phyloP scores from a whole-genome alignment of 2,113 vertebrate species.

The Ophiodon elongatus region DNA sequence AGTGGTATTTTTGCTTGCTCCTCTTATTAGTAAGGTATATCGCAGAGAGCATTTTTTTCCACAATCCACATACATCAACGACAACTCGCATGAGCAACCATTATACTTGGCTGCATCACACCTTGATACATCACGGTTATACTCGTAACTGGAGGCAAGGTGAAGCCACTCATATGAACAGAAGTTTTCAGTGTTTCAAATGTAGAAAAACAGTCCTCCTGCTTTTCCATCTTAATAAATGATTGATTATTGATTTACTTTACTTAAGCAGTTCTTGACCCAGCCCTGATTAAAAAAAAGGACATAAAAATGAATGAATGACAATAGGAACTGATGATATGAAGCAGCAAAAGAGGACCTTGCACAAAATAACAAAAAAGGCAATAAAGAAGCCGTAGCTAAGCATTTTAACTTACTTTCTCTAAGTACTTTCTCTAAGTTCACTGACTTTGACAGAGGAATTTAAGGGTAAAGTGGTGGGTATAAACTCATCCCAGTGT shows the following conservation, averaged over 20 bases:
- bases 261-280: background rate
- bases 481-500: no score
- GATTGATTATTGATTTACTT: background rate
- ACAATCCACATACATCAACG: background rate
- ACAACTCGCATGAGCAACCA: background rate
- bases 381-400: background rate
- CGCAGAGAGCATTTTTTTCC: slow-evolving; percentile 8
- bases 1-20: slow-evolving; percentile 13
- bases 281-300: background rate
- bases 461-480: background rate
- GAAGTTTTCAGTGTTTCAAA: background rate
- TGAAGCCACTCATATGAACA: background rate
- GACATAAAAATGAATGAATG: background rate
- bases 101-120: background rate
- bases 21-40: background rate
- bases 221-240: background rate
- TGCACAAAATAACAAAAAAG: background rate
- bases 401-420: background rate
- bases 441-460: background rate
- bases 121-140: background rate
- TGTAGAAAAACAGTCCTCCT: background rate
- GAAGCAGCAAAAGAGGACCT: background rate
- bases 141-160: background rate
- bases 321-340: background rate
- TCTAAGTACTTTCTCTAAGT: background rate